Conservation (phyloP, 1,140 invertebrate genomes). For the Hypsibius dujardini region DNA sequence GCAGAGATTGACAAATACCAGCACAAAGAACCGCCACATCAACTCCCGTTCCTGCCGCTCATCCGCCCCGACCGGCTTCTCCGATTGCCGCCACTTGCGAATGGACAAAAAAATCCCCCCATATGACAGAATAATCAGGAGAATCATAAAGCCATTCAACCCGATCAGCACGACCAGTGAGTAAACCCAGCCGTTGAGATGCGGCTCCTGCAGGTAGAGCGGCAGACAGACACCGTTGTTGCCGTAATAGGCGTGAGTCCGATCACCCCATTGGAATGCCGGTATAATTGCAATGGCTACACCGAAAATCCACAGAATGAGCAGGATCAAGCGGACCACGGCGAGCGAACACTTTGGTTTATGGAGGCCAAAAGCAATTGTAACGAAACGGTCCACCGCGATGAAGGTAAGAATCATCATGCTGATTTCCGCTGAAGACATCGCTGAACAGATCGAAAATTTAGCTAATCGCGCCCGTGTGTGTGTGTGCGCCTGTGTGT, state of each 20-base stretch:
- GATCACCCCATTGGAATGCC: background rate
- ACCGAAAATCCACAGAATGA: background rate
- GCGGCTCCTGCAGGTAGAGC: conserved; percentile 49
- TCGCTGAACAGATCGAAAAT: background rate
- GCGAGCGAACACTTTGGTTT: background rate
- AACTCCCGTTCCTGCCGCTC: background rate
- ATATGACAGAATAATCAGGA: background rate
- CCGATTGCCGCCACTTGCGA: background rate
- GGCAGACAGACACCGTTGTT: conserved; percentile 53
- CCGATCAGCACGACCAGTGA: background rate
- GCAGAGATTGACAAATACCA: conserved; percentile 14
- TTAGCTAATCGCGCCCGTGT: background rate
- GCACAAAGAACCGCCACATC: conserved; percentile 13
- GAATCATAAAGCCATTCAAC: background rate
- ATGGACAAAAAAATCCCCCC: background rate
- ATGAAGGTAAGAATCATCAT: background rate
- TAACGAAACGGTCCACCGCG: conserved; percentile 1
- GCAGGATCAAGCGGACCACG: background rate
- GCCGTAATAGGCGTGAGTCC: conserved; percentile 42
- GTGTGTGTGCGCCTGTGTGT: background rate
- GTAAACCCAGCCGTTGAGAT: conserved; percentile 15
- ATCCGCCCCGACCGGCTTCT: background rate
- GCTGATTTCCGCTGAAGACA: conserved; percentile 17
- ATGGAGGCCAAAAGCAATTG: background rate
- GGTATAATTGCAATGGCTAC: background rate